Evolutionary conservation across 2,797 vertebrate species (phyloP).

Genomic region (Gymnoscopelus braueri): DNA sequence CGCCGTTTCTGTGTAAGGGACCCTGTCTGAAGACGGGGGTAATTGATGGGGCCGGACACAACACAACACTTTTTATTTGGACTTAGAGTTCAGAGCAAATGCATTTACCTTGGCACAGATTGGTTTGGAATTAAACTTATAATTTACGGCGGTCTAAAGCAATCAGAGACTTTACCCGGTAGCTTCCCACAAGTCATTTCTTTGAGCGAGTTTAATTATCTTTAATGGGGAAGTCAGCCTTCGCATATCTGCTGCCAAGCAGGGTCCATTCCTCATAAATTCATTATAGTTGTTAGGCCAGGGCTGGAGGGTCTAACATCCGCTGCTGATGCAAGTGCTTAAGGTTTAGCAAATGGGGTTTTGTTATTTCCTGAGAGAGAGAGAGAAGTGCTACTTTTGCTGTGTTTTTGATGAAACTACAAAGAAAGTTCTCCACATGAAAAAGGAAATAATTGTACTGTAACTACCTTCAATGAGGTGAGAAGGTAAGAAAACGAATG

Average conservation of each 20-base stretch:
- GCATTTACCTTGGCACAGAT: slow-evolving; percentile 71
- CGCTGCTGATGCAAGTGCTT: slow-evolving; percentile 28
- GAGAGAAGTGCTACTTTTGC: slow-evolving; percentile 31
- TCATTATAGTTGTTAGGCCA: slow-evolving; percentile 48
- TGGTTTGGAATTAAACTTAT: slow-evolving; percentile 73
- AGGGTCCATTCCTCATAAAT: slow-evolving; percentile 70
- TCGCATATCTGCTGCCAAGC: slow-evolving; percentile 63
- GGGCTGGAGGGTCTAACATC: slow-evolving; percentile 25
- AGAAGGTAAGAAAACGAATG: too few species aligned
- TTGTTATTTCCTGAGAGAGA: slow-evolving; percentile 52
- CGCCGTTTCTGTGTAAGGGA: slow-evolving; percentile 26
- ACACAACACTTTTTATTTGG: slow-evolving; percentile 53
- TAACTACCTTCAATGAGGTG: slow-evolving; percentile 42
- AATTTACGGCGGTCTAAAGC: slow-evolving; percentile 54
- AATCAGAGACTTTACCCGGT: slow-evolving; percentile 61
- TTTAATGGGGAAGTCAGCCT: slow-evolving; percentile 68
- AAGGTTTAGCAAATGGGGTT: slow-evolving; percentile 53
- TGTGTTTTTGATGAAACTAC: slow-evolving; percentile 53
- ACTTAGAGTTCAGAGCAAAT: slow-evolving; percentile 60
- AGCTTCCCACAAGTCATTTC: slow-evolving; percentile 61
- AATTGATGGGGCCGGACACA: slow-evolving; percentile 45
- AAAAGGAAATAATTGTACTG: slow-evolving; percentile 36
- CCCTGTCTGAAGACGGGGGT: slow-evolving; percentile 40
- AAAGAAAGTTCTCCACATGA: slow-evolving; percentile 39
- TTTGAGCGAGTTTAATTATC: slow-evolving; percentile 73